phyloP scores from a whole-genome alignment of 2,888 invertebrate species.

The Acrobasis consociella region DNA sequence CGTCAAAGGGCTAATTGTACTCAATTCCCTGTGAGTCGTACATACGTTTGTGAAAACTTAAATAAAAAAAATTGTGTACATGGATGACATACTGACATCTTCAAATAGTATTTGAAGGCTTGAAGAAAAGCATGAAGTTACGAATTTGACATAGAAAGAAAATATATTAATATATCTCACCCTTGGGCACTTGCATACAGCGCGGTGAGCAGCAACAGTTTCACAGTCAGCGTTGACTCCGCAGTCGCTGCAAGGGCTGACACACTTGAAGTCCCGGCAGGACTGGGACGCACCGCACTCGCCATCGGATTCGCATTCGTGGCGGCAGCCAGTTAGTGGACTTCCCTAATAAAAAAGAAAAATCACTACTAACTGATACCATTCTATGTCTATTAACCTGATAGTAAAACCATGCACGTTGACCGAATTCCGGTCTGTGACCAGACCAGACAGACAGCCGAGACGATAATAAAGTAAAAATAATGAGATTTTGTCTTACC shows the following conservation, averaged over 20 bases:
- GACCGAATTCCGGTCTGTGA: no score
- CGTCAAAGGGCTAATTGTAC: not conserved
- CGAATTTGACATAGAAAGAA: not conserved
- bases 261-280: slow-evolving; percentile 89
- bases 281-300: slow-evolving; percentile 88
- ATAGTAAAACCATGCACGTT: no score
- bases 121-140: not conserved
- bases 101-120: no score
- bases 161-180: slow-evolving; percentile 59
- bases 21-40: no score
- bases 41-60: no score
- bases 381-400: no score
- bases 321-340: slow-evolving; percentile 89
- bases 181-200: slow-evolving; percentile 90
- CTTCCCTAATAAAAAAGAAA: slow-evolving; percentile 81
- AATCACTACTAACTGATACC: not conserved
- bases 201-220: slow-evolving; percentile 87
- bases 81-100: no score
- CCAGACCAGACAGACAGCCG: no score
- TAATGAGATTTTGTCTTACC: slow-evolving; percentile 48
- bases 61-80: no score
- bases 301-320: slow-evolving; percentile 90
- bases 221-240: slow-evolving; percentile 91
- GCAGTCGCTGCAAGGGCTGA: slow-evolving; percentile 89
- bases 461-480: no score